Base-by-base conservation (phyloP, 2,113 vertebrate species). In the Orthonyx spaldingii region DNA sequence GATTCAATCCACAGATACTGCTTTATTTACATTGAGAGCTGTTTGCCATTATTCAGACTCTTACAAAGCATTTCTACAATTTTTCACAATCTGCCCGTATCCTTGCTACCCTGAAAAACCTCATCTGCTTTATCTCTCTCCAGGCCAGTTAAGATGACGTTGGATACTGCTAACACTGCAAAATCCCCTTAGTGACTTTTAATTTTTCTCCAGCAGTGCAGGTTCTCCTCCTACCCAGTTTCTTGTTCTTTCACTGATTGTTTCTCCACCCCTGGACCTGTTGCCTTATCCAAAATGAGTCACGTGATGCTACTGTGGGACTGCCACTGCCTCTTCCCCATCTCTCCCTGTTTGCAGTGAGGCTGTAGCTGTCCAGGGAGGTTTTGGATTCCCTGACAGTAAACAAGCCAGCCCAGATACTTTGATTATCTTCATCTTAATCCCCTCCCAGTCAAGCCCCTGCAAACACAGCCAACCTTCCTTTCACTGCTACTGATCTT, bases 221-320 rank as follows among this genome's bases (percentile, higher is more conserved):
- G 7, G 9, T 71, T 79, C 47, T 89, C 30, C 15, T 85, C 16
- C 61, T 60, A 18, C 16, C 13, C 9, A 26, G 15, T 76, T 86
- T 68, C 49, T 57, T 53, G 6, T 55, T 89, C 20, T 75, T 90
- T 61, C 65, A 32, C 17, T 20, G 55, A 47, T 80, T 84, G 77
- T 60, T 80, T 80, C 33, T 84, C 41, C 37, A 60, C 44, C 13
- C 47, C 33, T 76, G 44, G 28, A 46, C 53, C 49, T 52, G 33
- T 50, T 71, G 23, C 18, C 4, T 71, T 65, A 39, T 35, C 37
- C 68, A 84, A 56, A 87, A 80, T 18, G 10, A 55, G 16, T n/a
- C 30, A 32, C 0, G 0, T 66, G 32, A 10, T 47, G 23, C 49
- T 44, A 33, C 49, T 33, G 18, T 56, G 49, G 0, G 2, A n/a